Evolutionary conservation across 1,140 invertebrate genomes (phyloP), one percentile per base, ranked within the genome.

Genomic region (Drosophila virilis): DNA sequence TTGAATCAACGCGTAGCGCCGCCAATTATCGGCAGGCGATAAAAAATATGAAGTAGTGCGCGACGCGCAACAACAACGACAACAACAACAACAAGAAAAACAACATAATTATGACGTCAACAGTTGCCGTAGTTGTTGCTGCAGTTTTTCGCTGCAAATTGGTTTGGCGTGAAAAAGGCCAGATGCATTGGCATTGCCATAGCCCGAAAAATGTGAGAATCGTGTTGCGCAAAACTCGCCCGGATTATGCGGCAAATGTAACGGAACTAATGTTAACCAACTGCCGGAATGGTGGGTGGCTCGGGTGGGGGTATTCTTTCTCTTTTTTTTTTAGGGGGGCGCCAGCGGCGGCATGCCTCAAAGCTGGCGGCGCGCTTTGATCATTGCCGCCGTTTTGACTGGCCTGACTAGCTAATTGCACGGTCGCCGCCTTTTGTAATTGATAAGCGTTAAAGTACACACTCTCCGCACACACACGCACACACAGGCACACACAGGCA

Each of bases 391-490:
- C 65, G 64, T 65, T 60, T 50, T 82, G 79, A 82, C 79, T 82
- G 66, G 37, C 37, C 50, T 65, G 69, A 85, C 82, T 85, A 64
- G 65, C 73, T 89, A 89, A 88, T 88, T 89, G 79, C 79, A 46
- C 58, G 66, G 61, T 51, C 80, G 83, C 83, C 70, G 77, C 77
- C 84, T 88, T 86, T 83, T 88, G 83, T 83, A 86, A 88, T 88
- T 82, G 82, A 86, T 86, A 86, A 83, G 22, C 22, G 22, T 28
- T 28, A 28, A 28, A 28, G 77, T 50, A 10, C 7, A 48, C 35
- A 37, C 52, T 38, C 51, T 38, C 17, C 17, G 17, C 13, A 54
- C 33, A 38, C 13, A 38, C n/a, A 13, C 54, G 33, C 57, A 43
- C 13, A 46, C 10, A 43, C 7, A 33, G 13, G 22, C 35, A 42